Evolutionary conservation across 1,140 invertebrate species (phyloP).

Genomic region (Antheraea mylitta): DNA sequence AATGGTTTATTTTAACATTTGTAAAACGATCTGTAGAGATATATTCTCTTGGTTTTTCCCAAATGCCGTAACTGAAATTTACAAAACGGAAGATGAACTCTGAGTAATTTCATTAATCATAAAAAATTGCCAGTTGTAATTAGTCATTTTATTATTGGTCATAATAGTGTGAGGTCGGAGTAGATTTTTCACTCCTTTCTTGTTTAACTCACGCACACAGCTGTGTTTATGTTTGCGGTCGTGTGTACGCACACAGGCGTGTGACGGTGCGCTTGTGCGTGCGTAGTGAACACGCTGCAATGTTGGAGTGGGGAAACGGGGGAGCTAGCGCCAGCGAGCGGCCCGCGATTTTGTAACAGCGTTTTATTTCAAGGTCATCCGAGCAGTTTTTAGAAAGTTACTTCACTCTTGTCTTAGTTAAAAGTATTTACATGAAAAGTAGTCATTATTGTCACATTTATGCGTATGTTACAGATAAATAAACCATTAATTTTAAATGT

Average conservation of each 20-base stretch:
- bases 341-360: constrained; percentile 76
- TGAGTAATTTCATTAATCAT: constrained; percentile 25
- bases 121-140: background rate
- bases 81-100: constrained; percentile 19
- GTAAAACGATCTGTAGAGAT: background rate
- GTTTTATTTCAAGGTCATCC: constrained; percentile 79
- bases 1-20: constrained; percentile 14
- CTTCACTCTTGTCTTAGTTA: constrained; percentile 58
- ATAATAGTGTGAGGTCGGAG: constrained; percentile 30
- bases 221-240: constrained; percentile 32
- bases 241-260: constrained; percentile 40
- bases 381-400: constrained; percentile 79
- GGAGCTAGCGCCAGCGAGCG: constrained; percentile 64
- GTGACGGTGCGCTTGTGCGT: constrained; percentile 43
- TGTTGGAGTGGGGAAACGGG: constrained; percentile 36
- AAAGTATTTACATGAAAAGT: constrained; percentile 42
- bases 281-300: constrained; percentile 63
- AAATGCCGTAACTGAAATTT: constrained; percentile 16
- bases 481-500: background rate
- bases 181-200: constrained; percentile 74
- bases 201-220: constrained; percentile 39
- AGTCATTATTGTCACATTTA: constrained; percentile 9
- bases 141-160: constrained; percentile 19
- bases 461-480: background rate
- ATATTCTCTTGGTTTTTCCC: constrained; percentile 20